phyloP scores from a whole-genome alignment of 2,113 vertebrate species.

The Pteruthius melanotis region DNA sequence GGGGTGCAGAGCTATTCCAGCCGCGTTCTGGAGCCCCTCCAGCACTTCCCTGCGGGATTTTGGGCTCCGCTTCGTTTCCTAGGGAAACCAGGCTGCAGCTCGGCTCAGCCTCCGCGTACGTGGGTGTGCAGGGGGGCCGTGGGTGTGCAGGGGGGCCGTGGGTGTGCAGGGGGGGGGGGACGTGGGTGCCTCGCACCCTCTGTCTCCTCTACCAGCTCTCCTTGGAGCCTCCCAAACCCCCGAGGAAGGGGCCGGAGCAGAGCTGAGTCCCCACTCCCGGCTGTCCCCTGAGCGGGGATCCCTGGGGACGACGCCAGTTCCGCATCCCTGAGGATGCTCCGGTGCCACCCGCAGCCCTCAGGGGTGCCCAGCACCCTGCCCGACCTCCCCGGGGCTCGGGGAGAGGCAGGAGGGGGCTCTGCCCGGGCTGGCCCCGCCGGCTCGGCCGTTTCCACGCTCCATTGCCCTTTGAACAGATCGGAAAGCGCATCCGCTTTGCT shows the following conservation, averaged over 20 bases:
- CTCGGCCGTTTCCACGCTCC: conserved; percentile 45
- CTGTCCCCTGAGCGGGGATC: fast-evolving
- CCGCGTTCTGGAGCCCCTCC: not conserved
- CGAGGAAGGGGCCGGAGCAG: fast-evolving
- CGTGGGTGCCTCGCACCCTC: not conserved
- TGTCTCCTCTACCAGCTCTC: not conserved
- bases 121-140: not conserved
- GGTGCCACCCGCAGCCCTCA: not conserved
- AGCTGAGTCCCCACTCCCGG: fast-evolving
- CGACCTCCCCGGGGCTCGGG: fast-evolving
- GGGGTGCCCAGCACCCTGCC: not conserved
- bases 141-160: not conserved
- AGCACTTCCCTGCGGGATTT: not conserved
- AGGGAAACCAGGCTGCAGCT: conserved; percentile 34
- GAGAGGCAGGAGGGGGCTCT: not conserved
- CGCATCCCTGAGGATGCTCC: not conserved
- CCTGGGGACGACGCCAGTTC: fast-evolving
- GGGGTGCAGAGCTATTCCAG: fast-evolving
- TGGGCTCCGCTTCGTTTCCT: conserved; percentile 16
- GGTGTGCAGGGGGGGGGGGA: not conserved
- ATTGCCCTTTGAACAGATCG: conserved; percentile 20
- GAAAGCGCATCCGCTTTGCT: conserved; percentile 22
- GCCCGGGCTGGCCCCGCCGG: not conserved
- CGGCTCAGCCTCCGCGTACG: not conserved
- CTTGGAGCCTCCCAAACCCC: not conserved